phyloP scores from a whole-genome alignment of 2,888 invertebrate species.

The Oxytorus armatus region DNA sequence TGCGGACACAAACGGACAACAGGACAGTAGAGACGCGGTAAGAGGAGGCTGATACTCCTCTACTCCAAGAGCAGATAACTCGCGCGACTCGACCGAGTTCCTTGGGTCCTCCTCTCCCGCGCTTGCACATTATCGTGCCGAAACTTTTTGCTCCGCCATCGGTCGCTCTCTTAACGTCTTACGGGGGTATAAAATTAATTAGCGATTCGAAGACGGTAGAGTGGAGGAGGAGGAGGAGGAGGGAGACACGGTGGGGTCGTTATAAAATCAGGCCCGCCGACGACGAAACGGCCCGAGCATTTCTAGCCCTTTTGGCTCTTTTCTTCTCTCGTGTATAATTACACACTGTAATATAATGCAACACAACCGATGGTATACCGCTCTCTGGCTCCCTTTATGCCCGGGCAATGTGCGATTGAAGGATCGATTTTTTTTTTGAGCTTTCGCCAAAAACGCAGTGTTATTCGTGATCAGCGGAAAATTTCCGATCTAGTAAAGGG shows the following conservation, averaged over 20 bases:
- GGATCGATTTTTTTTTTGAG: slow-evolving; percentile 40
- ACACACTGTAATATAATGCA: slow-evolving; percentile 52
- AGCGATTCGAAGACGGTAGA: slow-evolving; percentile 70
- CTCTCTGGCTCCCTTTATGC: no score
- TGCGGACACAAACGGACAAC: no score
- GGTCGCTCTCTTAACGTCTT: slow-evolving; percentile 69
- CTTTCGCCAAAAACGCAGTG: no score
- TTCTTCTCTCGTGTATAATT: slow-evolving; percentile 51
- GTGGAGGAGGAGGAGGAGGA: slow-evolving; percentile 5
- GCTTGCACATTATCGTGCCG: slow-evolving; percentile 62
- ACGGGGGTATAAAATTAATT: slow-evolving; percentile 79
- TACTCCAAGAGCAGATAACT: no score
- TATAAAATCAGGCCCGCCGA: slow-evolving; percentile 69
- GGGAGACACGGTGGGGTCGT: slow-evolving; percentile 60
- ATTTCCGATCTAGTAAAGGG: no score
- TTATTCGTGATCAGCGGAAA: no score
- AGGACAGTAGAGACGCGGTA: no score
- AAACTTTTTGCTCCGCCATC: slow-evolving; percentile 35
- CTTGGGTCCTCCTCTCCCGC: background rate
- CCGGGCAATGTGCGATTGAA: no score
- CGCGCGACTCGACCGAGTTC: no score
- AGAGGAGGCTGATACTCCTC: no score
- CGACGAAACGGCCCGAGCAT: slow-evolving; percentile 47
- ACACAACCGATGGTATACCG: no score
- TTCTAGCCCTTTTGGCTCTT: slow-evolving; percentile 61